Base-by-base conservation (phyloP, 2,113 vertebrate genomes). In the Mormoops blainvillei region DNA sequence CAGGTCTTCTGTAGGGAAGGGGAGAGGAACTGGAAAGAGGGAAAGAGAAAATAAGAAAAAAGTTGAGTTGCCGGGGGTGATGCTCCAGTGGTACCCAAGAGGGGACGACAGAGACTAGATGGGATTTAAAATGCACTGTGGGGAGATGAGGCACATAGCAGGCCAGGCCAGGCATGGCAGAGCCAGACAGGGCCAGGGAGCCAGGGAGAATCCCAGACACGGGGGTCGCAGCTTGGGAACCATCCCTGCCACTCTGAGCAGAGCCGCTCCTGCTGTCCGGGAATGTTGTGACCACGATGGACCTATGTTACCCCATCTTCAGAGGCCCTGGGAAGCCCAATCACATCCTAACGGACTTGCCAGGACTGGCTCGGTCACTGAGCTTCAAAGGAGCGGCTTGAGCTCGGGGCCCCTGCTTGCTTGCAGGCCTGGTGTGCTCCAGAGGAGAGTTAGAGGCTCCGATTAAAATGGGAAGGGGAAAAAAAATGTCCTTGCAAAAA, bases 251-350 rank as follows among this genome's bases (percentile, higher is more conserved):
- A 1, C 63, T 86, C 91, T 90, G 87, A 95, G 95, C 83, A 94
- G 95, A 98, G 97, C 93, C 74, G 36, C 63, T 74, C 97, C 94
- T 45, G n/a, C 80, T 94, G 3, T 3, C 88, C 93, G 28, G 95
- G 80, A 96, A 68, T 91, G 20, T n/a, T 95, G 95, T 48, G 33
- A 92, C 97, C 63, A 24, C 96, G 94, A 95, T 84, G 84, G 95
- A 76, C 87, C 65, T 95, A 73, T 92, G 83, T 91, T 87, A 86
- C 94, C 93, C 96, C 96, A 70, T 97, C 95, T 97, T 97, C 97
- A 82, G 97, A 97, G 97, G 97, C 91, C 88, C 96, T n/a, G 33
- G 95, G 91, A 96, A 96, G 84, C 97, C 97, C 1, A 70, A 83
- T 81, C 96, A 92, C 93, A 92, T 97, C 96, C 94, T 73, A 89